Base-by-base conservation (phyloP, 1,140 invertebrate species). In the Armadillidium nasatum region DNA sequence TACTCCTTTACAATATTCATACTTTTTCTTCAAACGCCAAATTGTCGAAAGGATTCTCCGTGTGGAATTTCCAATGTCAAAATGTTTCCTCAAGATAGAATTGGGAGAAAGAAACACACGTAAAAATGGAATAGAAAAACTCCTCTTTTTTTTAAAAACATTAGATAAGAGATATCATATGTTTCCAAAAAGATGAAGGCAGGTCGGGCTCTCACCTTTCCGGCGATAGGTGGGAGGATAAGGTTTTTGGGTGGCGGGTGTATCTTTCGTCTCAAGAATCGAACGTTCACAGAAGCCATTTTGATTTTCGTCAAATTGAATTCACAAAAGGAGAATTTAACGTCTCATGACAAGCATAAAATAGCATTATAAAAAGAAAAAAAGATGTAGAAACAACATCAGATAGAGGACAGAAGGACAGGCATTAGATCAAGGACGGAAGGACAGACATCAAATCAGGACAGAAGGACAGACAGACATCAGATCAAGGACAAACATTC, bases 241-340 rank as follows among this genome's bases (percentile, higher is more conserved):
- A 60, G 19, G 50, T 13, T n/a, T n/a, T 13, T 7, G 50, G 50
- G 50, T 60, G 50, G 50, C 50, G 50, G 46, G 50, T 60, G 50
- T 60, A 60, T 13, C 50, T 1, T 2, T 13, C 50, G n/a, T 60
- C 50, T 60, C 50, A 60, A 60, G 50, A 19, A 60, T 33, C 33
- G 50, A 19, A 60, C 2, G 19, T 60, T 19, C 19, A 60, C 11
- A 60, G 50, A 60, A 19, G 50, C 50, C 50, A 60, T 60, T 60
- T 60, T 60, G 50, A 60, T 60, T 60, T 33, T 19, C 50, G 11
- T 60, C 50, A 60, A 60, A 60, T 60, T 60, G 11, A 60, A 60
- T 60, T 60, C 50, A 19, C 50, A 19, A 60, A 15, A 60, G 50
- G 50, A 60, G 50, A 60, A 60, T 60, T 60, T 60, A 60, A 60